A percentile compares a stretch with the other conserved stretches of the same genome.
phyloP scores from a whole-genome alignment of 2,797 vertebrate species.

The Lutjanus campechanus region DNA sequence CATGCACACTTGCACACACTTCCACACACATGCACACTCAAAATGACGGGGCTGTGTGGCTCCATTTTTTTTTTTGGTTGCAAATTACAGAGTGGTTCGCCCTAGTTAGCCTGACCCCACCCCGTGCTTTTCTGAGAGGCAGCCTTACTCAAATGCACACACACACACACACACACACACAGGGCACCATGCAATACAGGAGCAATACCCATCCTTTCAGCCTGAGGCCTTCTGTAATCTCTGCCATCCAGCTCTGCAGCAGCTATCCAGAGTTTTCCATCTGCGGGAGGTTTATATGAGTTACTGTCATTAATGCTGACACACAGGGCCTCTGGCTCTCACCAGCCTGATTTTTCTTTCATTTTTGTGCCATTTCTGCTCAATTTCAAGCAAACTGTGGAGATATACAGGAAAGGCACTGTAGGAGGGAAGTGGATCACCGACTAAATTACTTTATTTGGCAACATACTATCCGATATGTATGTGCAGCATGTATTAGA shows the following conservation, averaged over 20 bases:
- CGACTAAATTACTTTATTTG: background rate
- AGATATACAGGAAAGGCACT: background rate
- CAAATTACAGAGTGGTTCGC: constrained; percentile 64
- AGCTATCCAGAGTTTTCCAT: constrained; percentile 37
- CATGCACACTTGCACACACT: background rate
- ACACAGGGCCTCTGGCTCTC: background rate
- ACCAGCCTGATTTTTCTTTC: constrained; percentile 8
- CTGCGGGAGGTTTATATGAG: constrained; percentile 41
- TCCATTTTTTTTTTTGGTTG: constrained; percentile 14
- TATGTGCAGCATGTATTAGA: background rate
- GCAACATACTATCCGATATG: background rate
- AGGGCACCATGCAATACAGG: constrained; percentile 31
- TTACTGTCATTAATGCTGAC: constrained; percentile 29
- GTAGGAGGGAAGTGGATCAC: background rate
- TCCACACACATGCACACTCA: background rate
- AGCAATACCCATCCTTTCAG: constrained; percentile 44
- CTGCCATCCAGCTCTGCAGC: constrained; percentile 39
- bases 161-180: constrained; percentile 14
- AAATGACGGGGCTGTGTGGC: constrained; percentile 21
- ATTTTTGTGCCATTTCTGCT: constrained; percentile 18
- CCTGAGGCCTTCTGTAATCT: constrained; percentile 49
- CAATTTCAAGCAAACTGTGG: constrained; percentile 1
- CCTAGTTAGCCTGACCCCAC: constrained; percentile 43
- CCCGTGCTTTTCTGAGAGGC: constrained; percentile 37
- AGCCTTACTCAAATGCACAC: constrained; percentile 10